Percentiles rank a stretch among this genome's conserved stretches.
These are phyloP conservation scores for Arrhopalites spinosus DNA, from an alignment of 2,888 invertebrate genomes.

Conservation along the genomic window DNA sequence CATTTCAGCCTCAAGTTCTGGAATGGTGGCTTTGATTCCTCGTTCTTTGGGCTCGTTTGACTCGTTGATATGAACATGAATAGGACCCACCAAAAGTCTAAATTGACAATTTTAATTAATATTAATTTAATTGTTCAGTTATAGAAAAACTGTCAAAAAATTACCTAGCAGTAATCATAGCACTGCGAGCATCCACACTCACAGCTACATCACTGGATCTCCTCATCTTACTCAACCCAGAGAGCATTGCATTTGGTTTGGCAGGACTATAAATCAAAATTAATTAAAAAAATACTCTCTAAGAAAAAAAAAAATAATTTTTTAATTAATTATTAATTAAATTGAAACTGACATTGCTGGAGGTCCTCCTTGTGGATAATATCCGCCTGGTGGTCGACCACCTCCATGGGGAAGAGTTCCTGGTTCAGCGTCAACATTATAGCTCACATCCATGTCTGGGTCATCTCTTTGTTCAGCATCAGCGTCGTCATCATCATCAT, in stretches of 20 bases:
- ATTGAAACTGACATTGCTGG: constrained; percentile 49
- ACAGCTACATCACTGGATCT: constrained; percentile 54
- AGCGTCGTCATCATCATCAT: constrained; percentile 46
- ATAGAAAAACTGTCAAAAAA: background rate
- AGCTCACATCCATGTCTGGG: constrained; percentile 44
- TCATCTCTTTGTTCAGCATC: constrained; percentile 31
- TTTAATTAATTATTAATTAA: background rate
- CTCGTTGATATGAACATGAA: constrained; percentile 54
- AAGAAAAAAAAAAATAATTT: background rate
- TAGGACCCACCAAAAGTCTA: constrained; percentile 54
- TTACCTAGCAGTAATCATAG: constrained; percentile 54
- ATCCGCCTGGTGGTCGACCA: constrained; percentile 49
- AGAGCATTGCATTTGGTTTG: constrained; percentile 54
- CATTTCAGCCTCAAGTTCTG: constrained; percentile 55
- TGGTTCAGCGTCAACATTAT: constrained; percentile 51
- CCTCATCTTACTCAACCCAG: constrained; percentile 52
- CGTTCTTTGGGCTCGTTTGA: constrained; percentile 54
- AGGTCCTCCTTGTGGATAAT: constrained; percentile 55
- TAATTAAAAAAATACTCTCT: constrained; percentile 15
- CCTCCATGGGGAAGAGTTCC: constrained; percentile 48
- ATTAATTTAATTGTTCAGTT: background rate
- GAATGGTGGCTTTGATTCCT: constrained; percentile 55
- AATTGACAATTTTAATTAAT: constrained; percentile 8
- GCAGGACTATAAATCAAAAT: constrained; percentile 46
- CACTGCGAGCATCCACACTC: constrained; percentile 55